Evolutionary conservation across 53 echinoderm and acorn worm species (phyloP), one percentile per base, ranked within the genome.

Genomic region (Echinarachnius parma): DNA sequence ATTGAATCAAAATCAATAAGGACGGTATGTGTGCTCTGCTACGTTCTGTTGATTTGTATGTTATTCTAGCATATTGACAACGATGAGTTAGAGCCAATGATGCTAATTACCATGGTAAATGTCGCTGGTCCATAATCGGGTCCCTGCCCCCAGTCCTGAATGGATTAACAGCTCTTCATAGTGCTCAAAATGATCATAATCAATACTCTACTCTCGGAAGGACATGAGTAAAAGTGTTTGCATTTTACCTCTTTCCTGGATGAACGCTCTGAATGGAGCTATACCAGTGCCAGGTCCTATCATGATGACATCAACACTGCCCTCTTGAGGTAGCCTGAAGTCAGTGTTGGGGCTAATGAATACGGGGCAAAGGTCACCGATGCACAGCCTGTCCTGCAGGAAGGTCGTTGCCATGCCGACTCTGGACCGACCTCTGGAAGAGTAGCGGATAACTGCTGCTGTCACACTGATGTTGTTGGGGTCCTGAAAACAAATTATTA

Each of bases 331-430:
- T 28, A 78, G 45, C 22, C 78, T 35, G n/a, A 78, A 78, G 39
- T 78, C 78, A 50, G 78, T 63, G 19, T 64, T 78, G 0, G 39
- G 78, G 52, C 78, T 78, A 28, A 78, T 50, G 13, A 78, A 78
- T 22, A 78, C 54, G n/a, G 78, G 78, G 21, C 78, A 78, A 32
- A 63, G 28, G 14, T 64, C 62, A 20, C 36, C 31, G 42, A 64
- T 15, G 4, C 23, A 26, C 15, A 78, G 63, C 49, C 78, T 63
- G 55, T 78, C 78, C 63, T 78, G 62, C 31, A 78, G 37, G 54
- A 64, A 78, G 22, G 78, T 64, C 3, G 78, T 78, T 49, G 78
- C 28, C 36, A 78, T 54, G 14, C 78, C 78, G 15, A 63, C 58
- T 10, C 64, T 37, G 9, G 62, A 25, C 24, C 63, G 62, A 26